These are phyloP conservation scores for Cerastis rubricosa DNA, from an alignment of 2,888 invertebrate genomes.

Conservation along the genomic window DNA sequence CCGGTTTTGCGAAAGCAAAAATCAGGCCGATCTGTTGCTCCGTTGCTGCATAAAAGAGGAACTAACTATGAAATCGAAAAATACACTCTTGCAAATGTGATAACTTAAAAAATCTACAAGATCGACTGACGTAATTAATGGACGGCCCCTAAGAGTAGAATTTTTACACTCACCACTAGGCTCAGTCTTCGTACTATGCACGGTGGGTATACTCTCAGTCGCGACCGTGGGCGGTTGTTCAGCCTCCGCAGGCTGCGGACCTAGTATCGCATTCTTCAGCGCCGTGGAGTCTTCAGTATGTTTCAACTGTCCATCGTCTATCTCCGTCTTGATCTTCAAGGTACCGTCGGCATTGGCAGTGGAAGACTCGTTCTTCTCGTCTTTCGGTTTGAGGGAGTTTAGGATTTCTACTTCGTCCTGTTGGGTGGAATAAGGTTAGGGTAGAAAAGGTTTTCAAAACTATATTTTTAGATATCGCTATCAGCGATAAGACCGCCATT, in stretches of 20 bases:
- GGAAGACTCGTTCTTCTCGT: slow-evolving; percentile 88
- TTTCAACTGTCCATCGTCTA: slow-evolving; percentile 81
- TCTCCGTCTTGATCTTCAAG: slow-evolving; percentile 80
- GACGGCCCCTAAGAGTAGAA: not conserved
- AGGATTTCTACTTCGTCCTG: slow-evolving; percentile 93
- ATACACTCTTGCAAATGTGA: not conserved
- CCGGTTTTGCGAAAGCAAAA: not conserved
- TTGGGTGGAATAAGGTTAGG: not conserved
- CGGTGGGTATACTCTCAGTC: slow-evolving; percentile 77
- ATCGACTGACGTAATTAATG: too few species aligned
- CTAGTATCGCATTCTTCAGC: slow-evolving; percentile 86
- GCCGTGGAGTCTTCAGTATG: slow-evolving; percentile 88
- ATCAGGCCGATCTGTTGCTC: not conserved
- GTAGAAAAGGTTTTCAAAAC: not conserved
- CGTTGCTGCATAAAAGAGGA: not conserved
- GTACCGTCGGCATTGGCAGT: slow-evolving; percentile 69
- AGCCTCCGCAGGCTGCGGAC: slow-evolving; percentile 81
- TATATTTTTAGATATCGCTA: too few species aligned
- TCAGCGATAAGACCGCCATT: too few species aligned
- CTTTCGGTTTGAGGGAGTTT: slow-evolving; percentile 92
- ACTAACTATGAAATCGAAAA: not conserved
- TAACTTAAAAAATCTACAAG: not conserved
- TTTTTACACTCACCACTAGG: slow-evolving; percentile 74
- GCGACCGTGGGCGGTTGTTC: slow-evolving; percentile 74
- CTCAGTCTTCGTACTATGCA: slow-evolving; percentile 83